phyloP scores from a whole-genome alignment of 2,888 invertebrate genomes.

The Petrolisthes manimaculis region DNA sequence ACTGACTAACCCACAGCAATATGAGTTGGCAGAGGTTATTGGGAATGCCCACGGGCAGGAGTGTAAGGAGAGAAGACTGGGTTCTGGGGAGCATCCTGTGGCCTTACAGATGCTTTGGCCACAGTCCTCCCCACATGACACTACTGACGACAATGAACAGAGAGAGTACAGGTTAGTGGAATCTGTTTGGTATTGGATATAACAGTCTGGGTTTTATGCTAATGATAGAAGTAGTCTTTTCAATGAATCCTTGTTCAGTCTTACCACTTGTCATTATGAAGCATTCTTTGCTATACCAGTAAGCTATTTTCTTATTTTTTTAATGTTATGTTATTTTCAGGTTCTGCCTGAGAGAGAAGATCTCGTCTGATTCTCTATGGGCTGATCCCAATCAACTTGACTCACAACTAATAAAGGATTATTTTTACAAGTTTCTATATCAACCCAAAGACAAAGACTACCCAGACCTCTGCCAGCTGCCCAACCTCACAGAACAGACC shows the following conservation, averaged over 20 bases:
- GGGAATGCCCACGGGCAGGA: slow-evolving; percentile 88
- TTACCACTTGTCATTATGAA: too few species aligned
- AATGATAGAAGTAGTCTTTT: too few species aligned
- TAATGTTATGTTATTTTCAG: slow-evolving; percentile 70
- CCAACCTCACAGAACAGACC: slow-evolving; percentile 94
- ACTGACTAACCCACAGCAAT: slow-evolving; percentile 77
- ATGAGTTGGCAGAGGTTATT: slow-evolving; percentile 89
- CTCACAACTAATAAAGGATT: slow-evolving; percentile 91
- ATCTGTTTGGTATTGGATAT: too few species aligned
- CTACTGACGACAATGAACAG: slow-evolving; percentile 57
- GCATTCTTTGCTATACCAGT: too few species aligned
- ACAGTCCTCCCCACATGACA: slow-evolving; percentile 66
- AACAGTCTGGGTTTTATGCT: too few species aligned
- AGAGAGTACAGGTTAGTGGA: slow-evolving; percentile 55
- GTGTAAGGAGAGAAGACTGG: slow-evolving; percentile 91
- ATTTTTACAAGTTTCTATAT: slow-evolving; percentile 89
- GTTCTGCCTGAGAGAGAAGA: slow-evolving; percentile 89
- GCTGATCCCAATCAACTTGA: slow-evolving; percentile 87
- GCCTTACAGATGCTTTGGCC: slow-evolving; percentile 73
- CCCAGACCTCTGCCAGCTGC: slow-evolving; percentile 94
- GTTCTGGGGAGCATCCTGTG: slow-evolving; percentile 75
- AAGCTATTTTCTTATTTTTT: too few species aligned
- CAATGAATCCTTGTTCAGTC: too few species aligned
- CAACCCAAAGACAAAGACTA: slow-evolving; percentile 95
- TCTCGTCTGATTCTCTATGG: slow-evolving; percentile 83